Evolutionary conservation across 2,113 vertebrate species (phyloP), one percentile per base, ranked within the genome.

Genomic region (Sapajus apella): DNA sequence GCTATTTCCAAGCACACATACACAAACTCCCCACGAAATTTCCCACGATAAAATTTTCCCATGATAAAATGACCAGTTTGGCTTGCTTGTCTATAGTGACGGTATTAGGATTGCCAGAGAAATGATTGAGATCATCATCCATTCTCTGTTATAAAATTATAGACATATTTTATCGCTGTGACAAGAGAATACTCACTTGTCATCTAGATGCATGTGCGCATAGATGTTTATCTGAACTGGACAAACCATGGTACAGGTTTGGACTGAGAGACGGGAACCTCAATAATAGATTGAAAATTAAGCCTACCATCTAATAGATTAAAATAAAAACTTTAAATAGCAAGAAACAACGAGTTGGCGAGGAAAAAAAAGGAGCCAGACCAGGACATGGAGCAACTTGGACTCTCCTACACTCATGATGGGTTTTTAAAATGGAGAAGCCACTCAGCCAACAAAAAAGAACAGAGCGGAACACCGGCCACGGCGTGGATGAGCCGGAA

Each of bases 341-440:
- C 4, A 61, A 40, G 72, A 86, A 61, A 40, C 72, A 72, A 40
- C 6, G 20, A 35, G 13, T 45, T 6, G 27, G 50, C 11, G 4
- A 52, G 27, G 32, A 72, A 37, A 30, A 92, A 66, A 35, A 64
- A 32, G 11, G 61, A 32, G 4, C 43, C 64, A 17, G 55, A 20
- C 11, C 5, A 52, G 27, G 14, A 10, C 1, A 6, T 5, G 52
- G 50, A 11, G 18, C 8, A 4, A 8, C 1, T 1, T 5, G 87
- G 1, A 11, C 2, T 12, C 9, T 52, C 1, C 0, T 4, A 30
- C 2, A 0, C 16, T n/a, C n/a, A 5, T 3, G 14, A 45, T 8
- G 7, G 20, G 43, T 61, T 30, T 37, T 55, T 20, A 17, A 50
- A 66, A 76, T 9, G 32, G 17, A 5, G 32, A 12, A 23, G 68